These are phyloP conservation scores for Scaptomyza flava DNA, from an alignment of 2,888 invertebrate species.

Conservation along the genomic window DNA sequence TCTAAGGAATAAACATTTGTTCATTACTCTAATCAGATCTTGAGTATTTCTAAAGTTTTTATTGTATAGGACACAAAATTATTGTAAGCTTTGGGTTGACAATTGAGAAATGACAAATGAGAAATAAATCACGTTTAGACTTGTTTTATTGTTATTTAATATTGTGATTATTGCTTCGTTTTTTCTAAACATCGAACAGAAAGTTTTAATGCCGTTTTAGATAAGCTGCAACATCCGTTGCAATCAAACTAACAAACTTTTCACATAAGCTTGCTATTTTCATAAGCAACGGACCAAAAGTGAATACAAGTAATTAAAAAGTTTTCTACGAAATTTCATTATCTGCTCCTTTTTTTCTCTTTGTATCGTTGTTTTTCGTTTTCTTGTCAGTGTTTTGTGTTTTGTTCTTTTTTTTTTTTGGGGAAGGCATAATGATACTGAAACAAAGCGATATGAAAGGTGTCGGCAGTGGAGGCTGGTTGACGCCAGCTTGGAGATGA, in stretches of 20 bases:
- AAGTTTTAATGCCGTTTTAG: neutral
- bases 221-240: neutral
- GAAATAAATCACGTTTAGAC: no score
- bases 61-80: neutral
- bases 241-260: neutral
- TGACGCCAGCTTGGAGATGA: neutral
- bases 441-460: constrained; percentile 8
- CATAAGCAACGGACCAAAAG: constrained; percentile 5
- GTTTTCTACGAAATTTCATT: constrained; percentile 28
- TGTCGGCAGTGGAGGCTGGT: constrained; percentile 7
- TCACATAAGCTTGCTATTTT: neutral
- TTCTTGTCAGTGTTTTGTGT: neutral
- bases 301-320: constrained; percentile 51
- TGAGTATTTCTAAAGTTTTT: neutral
- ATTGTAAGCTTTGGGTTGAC: neutral
- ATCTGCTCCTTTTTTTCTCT: neutral
- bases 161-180: neutral
- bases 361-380: neutral
- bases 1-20: neutral
- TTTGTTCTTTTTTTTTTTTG: neutral
- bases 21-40: neutral
- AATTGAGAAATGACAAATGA: no score
- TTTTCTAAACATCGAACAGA: neutral
- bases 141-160: neutral
- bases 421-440: constrained; percentile 9